Percentiles rank a stretch among this genome's conserved stretches.
phyloP scores from a whole-genome alignment of 1,140 invertebrate species.

The Brachionus rubens region DNA sequence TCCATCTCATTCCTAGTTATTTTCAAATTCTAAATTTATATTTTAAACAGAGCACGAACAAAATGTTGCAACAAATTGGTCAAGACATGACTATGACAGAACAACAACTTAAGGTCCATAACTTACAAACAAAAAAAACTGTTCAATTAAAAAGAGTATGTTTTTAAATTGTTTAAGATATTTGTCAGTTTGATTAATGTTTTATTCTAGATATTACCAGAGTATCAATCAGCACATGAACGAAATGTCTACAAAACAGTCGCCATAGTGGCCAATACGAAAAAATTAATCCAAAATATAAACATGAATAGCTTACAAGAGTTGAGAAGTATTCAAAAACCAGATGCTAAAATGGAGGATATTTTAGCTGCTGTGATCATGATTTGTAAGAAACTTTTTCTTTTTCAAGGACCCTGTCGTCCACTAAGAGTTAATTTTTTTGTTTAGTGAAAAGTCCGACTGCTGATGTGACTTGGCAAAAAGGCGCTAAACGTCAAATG shows the following conservation, averaged over 20 bases:
- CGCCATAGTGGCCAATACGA: constrained; percentile 59
- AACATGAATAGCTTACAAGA: constrained; percentile 54
- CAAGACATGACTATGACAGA: constrained; percentile 59
- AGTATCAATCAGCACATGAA: constrained; percentile 60
- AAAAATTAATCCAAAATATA: constrained; percentile 58
- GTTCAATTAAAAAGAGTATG: constrained; percentile 54
- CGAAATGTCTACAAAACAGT: constrained; percentile 59
- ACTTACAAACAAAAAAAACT: constrained; percentile 39
- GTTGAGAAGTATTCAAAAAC: constrained; percentile 58
- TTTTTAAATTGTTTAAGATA: constrained; percentile 54
- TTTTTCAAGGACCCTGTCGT: no score
- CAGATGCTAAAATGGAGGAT: constrained; percentile 57
- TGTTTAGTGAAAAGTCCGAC: constrained; percentile 57
- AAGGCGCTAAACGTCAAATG: constrained; percentile 60
- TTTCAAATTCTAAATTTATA: not conserved
- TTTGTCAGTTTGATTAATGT: constrained; percentile 46
- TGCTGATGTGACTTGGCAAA: constrained; percentile 60
- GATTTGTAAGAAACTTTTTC: constrained; percentile 52
- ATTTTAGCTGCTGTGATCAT: constrained; percentile 59
- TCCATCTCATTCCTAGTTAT: no score
- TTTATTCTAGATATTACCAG: constrained; percentile 52
- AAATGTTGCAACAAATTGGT: constrained; percentile 58
- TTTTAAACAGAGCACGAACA: constrained; percentile 55
- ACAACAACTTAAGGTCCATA: constrained; percentile 57
- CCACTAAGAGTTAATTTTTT: no score